Evolutionary conservation across 1,140 invertebrate species (phyloP).

Genomic region (Platyura marginata): DNA sequence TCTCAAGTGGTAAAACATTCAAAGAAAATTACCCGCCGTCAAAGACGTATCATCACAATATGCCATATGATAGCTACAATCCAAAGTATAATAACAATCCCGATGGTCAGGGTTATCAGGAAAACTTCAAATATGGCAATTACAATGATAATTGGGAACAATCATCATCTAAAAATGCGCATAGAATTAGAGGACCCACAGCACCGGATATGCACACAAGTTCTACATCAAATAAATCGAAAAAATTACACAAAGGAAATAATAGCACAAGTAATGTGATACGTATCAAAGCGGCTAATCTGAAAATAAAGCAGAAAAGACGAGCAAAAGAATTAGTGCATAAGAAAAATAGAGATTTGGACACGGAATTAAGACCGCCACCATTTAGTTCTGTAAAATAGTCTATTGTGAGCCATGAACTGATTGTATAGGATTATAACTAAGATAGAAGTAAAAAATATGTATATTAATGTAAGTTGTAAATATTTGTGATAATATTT

Average conservation of each 20-base stretch:
- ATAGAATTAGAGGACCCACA: background rate
- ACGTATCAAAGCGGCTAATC: too few species aligned
- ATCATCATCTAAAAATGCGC: background rate
- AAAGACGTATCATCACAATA: background rate
- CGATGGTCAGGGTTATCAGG: conserved; percentile 20
- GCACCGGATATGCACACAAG: background rate
- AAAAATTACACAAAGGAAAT: too few species aligned
- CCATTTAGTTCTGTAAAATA: too few species aligned
- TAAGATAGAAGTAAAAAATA: background rate
- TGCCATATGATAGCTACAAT: conserved; percentile 15
- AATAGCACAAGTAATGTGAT: too few species aligned
- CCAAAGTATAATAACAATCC: conserved; percentile 23
- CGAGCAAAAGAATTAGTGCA: background rate
- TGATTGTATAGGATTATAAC: background rate
- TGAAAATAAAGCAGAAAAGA: background rate
- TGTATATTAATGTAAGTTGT: background rate
- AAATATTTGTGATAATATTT: background rate
- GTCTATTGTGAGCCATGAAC: too few species aligned
- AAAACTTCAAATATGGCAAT: background rate
- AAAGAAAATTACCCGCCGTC: too few species aligned
- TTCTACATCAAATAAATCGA: background rate
- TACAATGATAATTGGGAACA: background rate
- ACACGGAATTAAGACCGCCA: background rate
- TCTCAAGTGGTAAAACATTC: too few species aligned
- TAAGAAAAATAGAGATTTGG: background rate